phyloP scores from a whole-genome alignment of 1,140 invertebrate species.

The Patella vulgata region DNA sequence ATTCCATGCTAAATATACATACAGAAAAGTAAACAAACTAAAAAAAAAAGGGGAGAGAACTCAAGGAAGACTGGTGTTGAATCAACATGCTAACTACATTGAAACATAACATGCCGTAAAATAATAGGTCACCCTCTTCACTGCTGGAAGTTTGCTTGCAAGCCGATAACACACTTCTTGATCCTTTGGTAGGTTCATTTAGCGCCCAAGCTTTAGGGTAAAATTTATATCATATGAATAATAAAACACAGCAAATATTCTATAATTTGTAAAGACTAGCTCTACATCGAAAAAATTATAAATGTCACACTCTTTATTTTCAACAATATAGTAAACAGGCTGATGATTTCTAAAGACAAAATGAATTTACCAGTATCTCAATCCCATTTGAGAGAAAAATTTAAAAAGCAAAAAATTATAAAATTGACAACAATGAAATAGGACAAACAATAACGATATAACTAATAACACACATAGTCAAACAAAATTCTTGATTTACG shows the following conservation, averaged over 20 bases:
- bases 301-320: neutral
- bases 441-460: no score
- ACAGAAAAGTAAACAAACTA: no score
- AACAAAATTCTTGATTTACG: no score
- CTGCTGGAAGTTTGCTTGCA: slow-evolving; percentile 37
- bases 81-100: no score
- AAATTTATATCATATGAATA: slow-evolving; percentile 11
- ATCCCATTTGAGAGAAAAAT: neutral
- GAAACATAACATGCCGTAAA: neutral
- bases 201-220: slow-evolving; percentile 59
- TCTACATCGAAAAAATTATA: slow-evolving; percentile 8
- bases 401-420: neutral
- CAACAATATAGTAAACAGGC: neutral
- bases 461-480: no score
- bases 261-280: slow-evolving; percentile 1
- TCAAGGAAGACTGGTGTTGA: no score
- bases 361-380: neutral
- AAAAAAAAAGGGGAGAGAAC: no score
- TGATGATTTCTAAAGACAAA: neutral
- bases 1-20: no score
- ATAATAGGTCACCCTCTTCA: slow-evolving; percentile 41
- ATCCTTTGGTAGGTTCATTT: slow-evolving; percentile 45
- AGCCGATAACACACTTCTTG: slow-evolving; percentile 32
- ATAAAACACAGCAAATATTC: slow-evolving; percentile 7
- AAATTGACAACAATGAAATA: slow-evolving; percentile 4